Evolutionary conservation across 2,113 vertebrate species (phyloP), one percentile per base, ranked within the genome.

Genomic region (Cyanistes caeruleus): DNA sequence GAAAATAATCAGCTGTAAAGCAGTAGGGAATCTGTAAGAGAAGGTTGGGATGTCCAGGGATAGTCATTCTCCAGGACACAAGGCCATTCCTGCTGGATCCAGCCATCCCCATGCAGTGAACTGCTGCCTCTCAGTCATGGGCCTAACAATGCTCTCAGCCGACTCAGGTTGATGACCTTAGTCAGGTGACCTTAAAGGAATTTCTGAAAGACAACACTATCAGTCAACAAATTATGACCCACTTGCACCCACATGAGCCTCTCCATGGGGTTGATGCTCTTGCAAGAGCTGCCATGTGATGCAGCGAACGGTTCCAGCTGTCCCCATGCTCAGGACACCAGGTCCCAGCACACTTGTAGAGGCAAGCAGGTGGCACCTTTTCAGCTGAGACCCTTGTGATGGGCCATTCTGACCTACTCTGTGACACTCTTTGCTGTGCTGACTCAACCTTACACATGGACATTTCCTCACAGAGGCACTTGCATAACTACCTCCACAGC

Each of bases 301-400:
- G 13, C 21, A 69, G 52, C 53, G 30, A 13, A 59, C 2, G 5
- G 63, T 25, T 77, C 44, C 60, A n/a, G 44, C 28, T 8, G 2
- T 21, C 15, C 31, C 49, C 27, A 16, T 11, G 25, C 52, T 0
- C 0, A 56, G 43, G 33, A 64, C 24, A 6, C 16, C 16, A 17
- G 21, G 44, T 33, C 30, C 37, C 52, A 55, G 30, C 4, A 20
- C n/a, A 49, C 6, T 59, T 67, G 43, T 8, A 35, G 35, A 55
- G 43, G 33, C 7, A 4, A 63, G 27, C n/a, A 89, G 30, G 53
- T 44, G 16, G 9, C 39, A 87, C 11, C 48, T 72, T n/a, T 4
- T 46, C 31, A 14, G 6, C 39, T 15, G 28, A 44, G 43, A 7
- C 65, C 59, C 14, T 22, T 4, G 1, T 19, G 41, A 30, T 25